phyloP scores from a whole-genome alignment of 2,113 vertebrate genomes.

The Trochalopteron elliotii region DNA sequence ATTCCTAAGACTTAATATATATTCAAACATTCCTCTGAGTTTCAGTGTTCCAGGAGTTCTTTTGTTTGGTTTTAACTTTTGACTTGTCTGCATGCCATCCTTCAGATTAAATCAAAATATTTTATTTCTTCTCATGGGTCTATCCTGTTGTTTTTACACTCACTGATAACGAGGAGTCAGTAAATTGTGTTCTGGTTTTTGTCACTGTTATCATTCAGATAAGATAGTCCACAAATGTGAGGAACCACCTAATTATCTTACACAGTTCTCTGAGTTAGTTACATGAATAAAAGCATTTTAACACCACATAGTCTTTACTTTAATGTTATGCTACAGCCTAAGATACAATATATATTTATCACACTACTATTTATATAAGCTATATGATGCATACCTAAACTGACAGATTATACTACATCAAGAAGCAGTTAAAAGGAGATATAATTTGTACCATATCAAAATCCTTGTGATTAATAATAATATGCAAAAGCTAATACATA shows the following conservation, averaged over 20 bases:
- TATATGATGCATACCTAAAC: not conserved
- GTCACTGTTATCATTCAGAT: not conserved
- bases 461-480: not conserved
- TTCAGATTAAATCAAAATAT: not conserved
- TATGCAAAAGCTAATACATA: not conserved
- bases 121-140: not conserved
- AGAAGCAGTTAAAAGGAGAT: not conserved
- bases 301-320: not conserved
- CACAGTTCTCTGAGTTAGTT: not conserved
- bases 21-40: not conserved
- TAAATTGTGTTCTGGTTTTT: not conserved
- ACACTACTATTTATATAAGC: not conserved
- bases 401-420: not conserved
- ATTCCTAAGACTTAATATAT: not conserved
- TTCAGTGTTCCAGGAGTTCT: not conserved
- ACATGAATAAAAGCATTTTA: not conserved
- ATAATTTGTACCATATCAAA: not conserved
- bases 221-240: not conserved
- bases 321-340: not conserved
- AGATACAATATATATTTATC: not conserved
- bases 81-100: not conserved
- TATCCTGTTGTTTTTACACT: not conserved
- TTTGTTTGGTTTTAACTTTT: not conserved
- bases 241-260: not conserved
- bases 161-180: not conserved